phyloP scores from a whole-genome alignment of 2,888 invertebrate species.

The Eulithis testata region DNA sequence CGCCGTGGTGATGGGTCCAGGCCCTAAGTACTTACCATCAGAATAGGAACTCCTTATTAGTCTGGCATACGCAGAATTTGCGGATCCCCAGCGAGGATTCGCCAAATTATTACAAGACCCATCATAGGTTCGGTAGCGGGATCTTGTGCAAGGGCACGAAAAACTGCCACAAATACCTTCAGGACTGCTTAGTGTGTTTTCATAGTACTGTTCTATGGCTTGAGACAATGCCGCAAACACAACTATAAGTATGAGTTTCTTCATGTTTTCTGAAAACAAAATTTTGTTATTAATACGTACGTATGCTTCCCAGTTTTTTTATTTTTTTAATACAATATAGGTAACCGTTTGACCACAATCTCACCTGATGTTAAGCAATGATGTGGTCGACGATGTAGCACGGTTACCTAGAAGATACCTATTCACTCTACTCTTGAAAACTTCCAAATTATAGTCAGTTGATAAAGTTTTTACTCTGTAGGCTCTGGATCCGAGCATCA shows the following conservation, averaged over 20 bases:
- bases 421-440: no score
- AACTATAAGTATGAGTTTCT: slow-evolving; percentile 1
- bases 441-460: no score
- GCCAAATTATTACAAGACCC: slow-evolving; percentile 28
- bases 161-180: slow-evolving; percentile 16
- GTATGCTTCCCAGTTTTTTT: no score
- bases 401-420: no score
- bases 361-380: no score
- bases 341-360: no score
- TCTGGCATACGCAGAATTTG: slow-evolving; percentile 19
- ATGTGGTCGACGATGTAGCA: no score
- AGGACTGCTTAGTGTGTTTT: background rate
- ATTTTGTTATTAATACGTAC: background rate
- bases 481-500: no score
- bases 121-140: slow-evolving; percentile 25
- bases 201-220: background rate
- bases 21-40: slow-evolving; percentile 16
- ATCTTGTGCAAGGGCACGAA: slow-evolving; percentile 12
- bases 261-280: slow-evolving; percentile 13
- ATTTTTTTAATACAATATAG: no score
- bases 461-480: no score
- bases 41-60: slow-evolving; percentile 16
- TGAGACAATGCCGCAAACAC: background rate
- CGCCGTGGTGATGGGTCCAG: no score
- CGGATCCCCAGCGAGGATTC: slow-evolving; percentile 22